phyloP scores from a whole-genome alignment of 2,888 invertebrate genomes.

The Netelia virgata region DNA sequence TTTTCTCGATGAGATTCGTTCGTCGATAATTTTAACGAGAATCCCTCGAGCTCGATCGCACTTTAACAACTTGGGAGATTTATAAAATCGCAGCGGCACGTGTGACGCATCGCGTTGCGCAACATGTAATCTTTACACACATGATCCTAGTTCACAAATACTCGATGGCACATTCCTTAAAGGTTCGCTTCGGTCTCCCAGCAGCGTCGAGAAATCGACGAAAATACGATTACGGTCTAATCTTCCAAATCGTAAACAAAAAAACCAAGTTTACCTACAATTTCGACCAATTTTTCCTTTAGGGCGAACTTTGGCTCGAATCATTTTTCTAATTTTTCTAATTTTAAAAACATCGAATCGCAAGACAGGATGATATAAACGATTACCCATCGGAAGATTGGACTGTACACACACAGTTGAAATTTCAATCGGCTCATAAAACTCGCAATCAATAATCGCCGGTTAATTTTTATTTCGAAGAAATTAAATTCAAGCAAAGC shows the following conservation, averaged over 20 bases:
- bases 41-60: slow-evolving; percentile 49
- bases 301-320: neutral
- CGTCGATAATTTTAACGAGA: slow-evolving; percentile 7
- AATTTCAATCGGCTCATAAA: neutral
- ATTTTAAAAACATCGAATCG: too few relatives aligned
- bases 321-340: too few relatives aligned
- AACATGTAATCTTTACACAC: slow-evolving; percentile 32
- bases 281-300: too few relatives aligned
- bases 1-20: slow-evolving; percentile 29
- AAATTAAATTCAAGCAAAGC: neutral
- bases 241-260: neutral
- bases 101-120: slow-evolving; percentile 66
- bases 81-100: slow-evolving; percentile 64
- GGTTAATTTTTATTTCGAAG: neutral
- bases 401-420: neutral
- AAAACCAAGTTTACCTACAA: neutral
- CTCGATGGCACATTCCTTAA: slow-evolving; percentile 80
- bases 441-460: neutral
- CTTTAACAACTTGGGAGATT: slow-evolving; percentile 28
- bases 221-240: neutral
- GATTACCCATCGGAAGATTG: neutral
- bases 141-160: slow-evolving; percentile 75
- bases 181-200: slow-evolving; percentile 47
- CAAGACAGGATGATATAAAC: too few relatives aligned
- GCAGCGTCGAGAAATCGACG: slow-evolving; percentile 46